Base-by-base conservation (phyloP, 2,888 invertebrate genomes). In the Rotaria sp. region DNA sequence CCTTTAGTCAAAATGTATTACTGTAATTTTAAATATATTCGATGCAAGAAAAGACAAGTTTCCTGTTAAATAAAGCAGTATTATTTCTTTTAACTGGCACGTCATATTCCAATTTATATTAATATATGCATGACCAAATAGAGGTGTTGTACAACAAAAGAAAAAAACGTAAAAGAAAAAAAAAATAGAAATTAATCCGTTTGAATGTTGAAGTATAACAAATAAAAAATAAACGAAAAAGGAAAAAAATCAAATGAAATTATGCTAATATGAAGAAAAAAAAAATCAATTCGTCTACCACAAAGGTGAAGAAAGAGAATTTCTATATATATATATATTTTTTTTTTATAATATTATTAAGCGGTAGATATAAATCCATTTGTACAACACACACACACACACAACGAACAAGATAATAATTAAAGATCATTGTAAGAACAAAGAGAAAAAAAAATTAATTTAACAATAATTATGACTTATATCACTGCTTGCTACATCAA, bases 281-380 rank as follows among this genome's bases (percentile, higher is more conserved):
- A 67, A 67, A 67, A 67, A 67, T 67, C 30, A 67, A 67, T 67
- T 67, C 67, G 67, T 67, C 67, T 67, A 67, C 67, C 67, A 67
- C 35, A 67, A 67, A 67, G 67, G 67, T 35, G 67, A 35, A 67
- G 67, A 67, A 67, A 67, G 67, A 67, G 35, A 67, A 67, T 67
- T 59, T 59, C n/a, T 8, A 59, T n/a, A n/a, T n/a, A n/a, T n/a
- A n/a, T n/a, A n/a, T n/a, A n/a, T n/a, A n/a, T n/a, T n/a, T n/a
- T n/a, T n/a, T n/a, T n/a, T 59, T 67, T 35, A 35, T 67, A 35
- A 67, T 15, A 67, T 67, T 67, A 67, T 67, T 35, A 18, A 2
- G 67, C 67, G 67, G 67, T 67, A 67, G 67, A 67, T 67, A 67
- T 67, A 67, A 67, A 67, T 35, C 35, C 4, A 80, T 45, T 45